Evolutionary conservation across 2,797 vertebrate species (phyloP).

Genomic region (Muscicapa striata): DNA sequence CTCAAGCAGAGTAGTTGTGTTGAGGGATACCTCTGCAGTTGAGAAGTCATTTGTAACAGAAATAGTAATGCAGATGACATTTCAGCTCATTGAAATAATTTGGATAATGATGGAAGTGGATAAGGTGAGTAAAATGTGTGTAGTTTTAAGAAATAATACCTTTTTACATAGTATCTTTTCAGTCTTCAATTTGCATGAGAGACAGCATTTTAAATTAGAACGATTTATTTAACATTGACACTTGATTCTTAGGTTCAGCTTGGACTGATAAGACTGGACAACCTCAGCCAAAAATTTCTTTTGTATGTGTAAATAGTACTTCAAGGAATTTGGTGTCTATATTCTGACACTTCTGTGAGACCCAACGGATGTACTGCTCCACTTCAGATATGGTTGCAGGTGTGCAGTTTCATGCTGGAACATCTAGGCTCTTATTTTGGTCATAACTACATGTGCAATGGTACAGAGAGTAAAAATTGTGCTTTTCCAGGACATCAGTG

Average conservation of each 20-base stretch:
- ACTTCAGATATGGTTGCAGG: not conserved
- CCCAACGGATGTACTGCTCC: fast-evolving
- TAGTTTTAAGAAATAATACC: not conserved
- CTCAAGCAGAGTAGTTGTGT: not conserved
- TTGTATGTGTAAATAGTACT: not conserved
- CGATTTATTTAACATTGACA: not conserved
- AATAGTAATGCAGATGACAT: conserved; percentile 43
- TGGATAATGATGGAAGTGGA: not conserved
- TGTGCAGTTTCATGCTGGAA: not conserved
- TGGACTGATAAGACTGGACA: not conserved
- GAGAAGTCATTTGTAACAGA: conserved; percentile 57
- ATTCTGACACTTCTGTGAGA: not conserved
- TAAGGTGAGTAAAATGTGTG: not conserved
- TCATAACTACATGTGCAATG: not conserved
- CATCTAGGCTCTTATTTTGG: not conserved
- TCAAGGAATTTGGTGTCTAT: not conserved
- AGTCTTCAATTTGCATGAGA: not conserved
- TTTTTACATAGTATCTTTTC: not conserved
- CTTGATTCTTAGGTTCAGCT: not conserved
- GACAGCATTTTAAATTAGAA: not conserved
- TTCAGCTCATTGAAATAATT: not conserved
- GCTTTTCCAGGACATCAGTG: not conserved
- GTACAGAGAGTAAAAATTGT: not conserved
- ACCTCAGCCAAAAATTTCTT: not conserved
- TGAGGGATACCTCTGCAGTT: conserved; percentile 10